phyloP scores from a whole-genome alignment of 2,888 invertebrate species.

The Mimas tiliae region DNA sequence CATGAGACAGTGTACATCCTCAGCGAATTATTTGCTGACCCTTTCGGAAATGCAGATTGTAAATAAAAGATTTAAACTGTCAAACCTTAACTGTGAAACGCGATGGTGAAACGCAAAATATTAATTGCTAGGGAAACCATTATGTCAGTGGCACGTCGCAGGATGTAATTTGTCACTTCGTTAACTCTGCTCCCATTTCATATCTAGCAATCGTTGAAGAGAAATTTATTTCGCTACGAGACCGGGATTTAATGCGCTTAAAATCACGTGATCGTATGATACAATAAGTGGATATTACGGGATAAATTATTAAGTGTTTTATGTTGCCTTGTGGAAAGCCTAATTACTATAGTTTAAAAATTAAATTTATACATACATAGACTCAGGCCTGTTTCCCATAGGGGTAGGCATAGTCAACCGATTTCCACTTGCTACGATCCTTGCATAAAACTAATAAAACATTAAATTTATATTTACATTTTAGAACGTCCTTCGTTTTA shows the following conservation, averaged over 20 bases:
- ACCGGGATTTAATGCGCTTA: slow-evolving; percentile 9
- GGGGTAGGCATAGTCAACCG: no score
- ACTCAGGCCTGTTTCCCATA: no score
- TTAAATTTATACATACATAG: no score
- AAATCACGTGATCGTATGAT: not conserved
- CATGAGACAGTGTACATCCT: no score
- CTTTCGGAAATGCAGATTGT: no score
- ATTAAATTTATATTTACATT: no score
- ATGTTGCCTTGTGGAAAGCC: no score
- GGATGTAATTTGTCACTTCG: slow-evolving; percentile 35
- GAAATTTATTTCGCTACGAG: slow-evolving; percentile 21
- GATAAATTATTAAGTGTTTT: not conserved
- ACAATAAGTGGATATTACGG: not conserved
- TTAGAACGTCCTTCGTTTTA: no score
- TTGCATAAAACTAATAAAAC: no score
- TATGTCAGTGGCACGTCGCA: slow-evolving; percentile 24
- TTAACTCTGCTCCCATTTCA: slow-evolving; percentile 29
- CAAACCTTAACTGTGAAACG: not conserved
- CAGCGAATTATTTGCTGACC: no score
- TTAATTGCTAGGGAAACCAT: slow-evolving; percentile 30
- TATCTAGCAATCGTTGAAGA: slow-evolving; percentile 20
- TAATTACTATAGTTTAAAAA: no score
- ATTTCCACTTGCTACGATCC: no score
- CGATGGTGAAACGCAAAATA: slow-evolving; percentile 29
- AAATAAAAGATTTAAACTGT: not conserved